A percentile compares a stretch with the other conserved stretches of the same genome.
Evolutionary conservation across 2,797 vertebrate genomes (phyloP).

Genomic region (Muraenolepis orangiensis): DNA sequence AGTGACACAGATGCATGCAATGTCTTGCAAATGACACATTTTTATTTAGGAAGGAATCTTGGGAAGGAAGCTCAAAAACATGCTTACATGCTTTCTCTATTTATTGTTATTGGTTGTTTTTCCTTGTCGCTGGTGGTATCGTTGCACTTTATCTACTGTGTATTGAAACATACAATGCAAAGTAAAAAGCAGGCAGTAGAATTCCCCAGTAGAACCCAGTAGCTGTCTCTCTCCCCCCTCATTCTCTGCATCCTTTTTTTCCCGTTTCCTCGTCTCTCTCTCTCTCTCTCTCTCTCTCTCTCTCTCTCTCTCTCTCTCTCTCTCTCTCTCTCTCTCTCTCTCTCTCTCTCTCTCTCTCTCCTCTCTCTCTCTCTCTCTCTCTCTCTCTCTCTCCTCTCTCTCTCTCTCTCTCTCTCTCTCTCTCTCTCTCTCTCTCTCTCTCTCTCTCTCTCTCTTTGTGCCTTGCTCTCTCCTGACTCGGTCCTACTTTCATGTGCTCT

Average conservation of each 20-base stretch:
- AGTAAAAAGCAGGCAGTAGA: neutral
- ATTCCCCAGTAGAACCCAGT: no score
- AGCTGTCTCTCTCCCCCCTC: neutral
- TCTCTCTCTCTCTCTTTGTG: constrained; percentile 6
- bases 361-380: constrained; percentile 8
- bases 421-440: constrained; percentile 6
- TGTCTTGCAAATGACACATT: no score
- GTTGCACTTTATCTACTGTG: neutral
- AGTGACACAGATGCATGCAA: no score
- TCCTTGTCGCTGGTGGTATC: neutral
- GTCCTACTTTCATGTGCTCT: constrained; percentile 49
- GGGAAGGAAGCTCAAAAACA: neutral
- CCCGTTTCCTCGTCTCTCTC: constrained; percentile 8
- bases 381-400: neutral
- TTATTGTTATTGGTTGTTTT: neutral
- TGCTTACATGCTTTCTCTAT: neutral
- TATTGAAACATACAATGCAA: neutral
- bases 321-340: neutral
- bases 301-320: constrained; percentile 1
- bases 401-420: neutral
- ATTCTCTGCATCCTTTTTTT: constrained; percentile 4
- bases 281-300: neutral
- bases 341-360: constrained; percentile 7
- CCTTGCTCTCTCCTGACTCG: no score
- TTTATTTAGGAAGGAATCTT: no score